phyloP scores from a whole-genome alignment of 2,888 invertebrate genomes.

The Cremastobaeus sp. region DNA sequence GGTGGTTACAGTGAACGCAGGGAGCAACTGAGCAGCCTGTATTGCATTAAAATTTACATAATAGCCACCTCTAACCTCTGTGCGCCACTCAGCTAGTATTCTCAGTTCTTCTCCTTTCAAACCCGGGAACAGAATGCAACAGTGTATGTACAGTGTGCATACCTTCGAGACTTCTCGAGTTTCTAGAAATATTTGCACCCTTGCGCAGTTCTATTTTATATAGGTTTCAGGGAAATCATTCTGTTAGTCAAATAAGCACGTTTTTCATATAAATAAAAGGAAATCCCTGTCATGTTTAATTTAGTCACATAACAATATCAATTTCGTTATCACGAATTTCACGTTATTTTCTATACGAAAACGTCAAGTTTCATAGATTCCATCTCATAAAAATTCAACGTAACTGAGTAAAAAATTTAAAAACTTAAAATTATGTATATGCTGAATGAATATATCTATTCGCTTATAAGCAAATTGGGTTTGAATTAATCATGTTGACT shows the following conservation, averaged over 20 bases:
- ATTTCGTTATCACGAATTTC: too few species aligned
- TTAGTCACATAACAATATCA: too few species aligned
- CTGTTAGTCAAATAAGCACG: not conserved
- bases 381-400: too few species aligned
- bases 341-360: too few species aligned
- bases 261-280: not conserved
- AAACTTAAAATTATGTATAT: too few species aligned
- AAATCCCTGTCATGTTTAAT: too few species aligned
- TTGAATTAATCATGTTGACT: too few species aligned
- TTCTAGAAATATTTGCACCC: conserved; percentile 27
- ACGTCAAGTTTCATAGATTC: too few species aligned
- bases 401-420: too few species aligned
- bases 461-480: too few species aligned
- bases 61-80: conserved; percentile 67
- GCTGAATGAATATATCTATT: too few species aligned
- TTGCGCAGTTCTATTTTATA: conserved; percentile 30
- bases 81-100: conserved; percentile 34
- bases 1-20: conserved; percentile 64
- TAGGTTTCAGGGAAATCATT: conserved; percentile 4
- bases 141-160: conserved; percentile 36
- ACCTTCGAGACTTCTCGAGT: conserved; percentile 34
- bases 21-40: conserved; percentile 63
- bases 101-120: conserved; percentile 22
- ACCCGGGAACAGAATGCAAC: conserved; percentile 25
- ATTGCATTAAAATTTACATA: conserved; percentile 74